These are phyloP conservation scores for Ostrea denselamellosa DNA, from an alignment of 1,140 invertebrate species.

Conservation along the genomic window DNA sequence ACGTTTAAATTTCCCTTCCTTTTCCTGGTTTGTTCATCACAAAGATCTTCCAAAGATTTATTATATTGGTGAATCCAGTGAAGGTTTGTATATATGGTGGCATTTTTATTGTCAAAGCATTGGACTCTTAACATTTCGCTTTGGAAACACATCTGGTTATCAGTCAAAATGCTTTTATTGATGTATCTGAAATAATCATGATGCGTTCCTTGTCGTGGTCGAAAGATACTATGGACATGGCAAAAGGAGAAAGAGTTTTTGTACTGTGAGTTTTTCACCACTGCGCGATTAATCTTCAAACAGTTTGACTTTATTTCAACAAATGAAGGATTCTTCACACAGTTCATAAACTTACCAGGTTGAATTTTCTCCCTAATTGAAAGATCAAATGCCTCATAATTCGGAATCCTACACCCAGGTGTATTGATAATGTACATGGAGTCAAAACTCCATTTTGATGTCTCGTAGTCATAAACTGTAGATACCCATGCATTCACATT, in stretches of 20 bases:
- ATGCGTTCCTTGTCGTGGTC: constrained; percentile 51
- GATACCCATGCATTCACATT: neutral
- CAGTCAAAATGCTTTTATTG: constrained; percentile 46
- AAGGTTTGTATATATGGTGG: constrained; percentile 77
- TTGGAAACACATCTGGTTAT: constrained; percentile 45
- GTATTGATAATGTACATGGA: constrained; percentile 34
- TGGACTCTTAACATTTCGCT: constrained; percentile 72
- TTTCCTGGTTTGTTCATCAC: constrained; percentile 49
- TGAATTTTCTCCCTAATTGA: constrained; percentile 35
- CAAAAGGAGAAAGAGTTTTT: neutral
- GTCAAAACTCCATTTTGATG: neutral
- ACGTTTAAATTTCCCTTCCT: constrained; percentile 46
- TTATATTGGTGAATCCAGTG: constrained; percentile 77
- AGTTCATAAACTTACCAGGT: neutral
- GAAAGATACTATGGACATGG: constrained; percentile 12
- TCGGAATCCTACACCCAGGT: constrained; percentile 46
- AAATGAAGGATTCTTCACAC: neutral
- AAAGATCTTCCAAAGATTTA: constrained; percentile 70
- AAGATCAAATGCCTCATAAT: constrained; percentile 43
- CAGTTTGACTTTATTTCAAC: neutral
- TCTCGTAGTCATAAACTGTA: neutral
- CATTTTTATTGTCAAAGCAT: constrained; percentile 66
- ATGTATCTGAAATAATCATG: constrained; percentile 59
- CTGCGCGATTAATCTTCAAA: neutral
- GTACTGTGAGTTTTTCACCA: neutral